Evolutionary conservation across 2,888 invertebrate genomes (phyloP), one percentile per base, ranked within the genome.

Genomic region (Prostheceraeus crozeri): DNA sequence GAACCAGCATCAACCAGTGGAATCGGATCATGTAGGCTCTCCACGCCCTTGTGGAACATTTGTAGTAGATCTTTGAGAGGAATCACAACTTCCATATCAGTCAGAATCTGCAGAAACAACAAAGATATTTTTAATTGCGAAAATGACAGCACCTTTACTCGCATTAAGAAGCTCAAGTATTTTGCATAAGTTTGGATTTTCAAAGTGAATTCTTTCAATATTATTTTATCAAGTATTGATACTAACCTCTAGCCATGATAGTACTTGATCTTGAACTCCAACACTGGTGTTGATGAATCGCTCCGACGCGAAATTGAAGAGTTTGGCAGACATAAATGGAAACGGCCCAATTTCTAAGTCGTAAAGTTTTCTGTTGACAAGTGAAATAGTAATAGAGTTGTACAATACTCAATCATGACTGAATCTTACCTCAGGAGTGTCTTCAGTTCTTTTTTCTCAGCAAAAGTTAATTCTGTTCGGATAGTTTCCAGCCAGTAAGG

Each of bases 401-500:
- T 8, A 33, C 8, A 8, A 33, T 8, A 10, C n/a, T 8, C 19
- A 11, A 59, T 8, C 10, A 28, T 14, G 14, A 4, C 21, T 53
- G 3, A 40, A 35, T 61, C 57, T 66, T 69, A 84, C 83, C 83
- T 82, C 35, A 85, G 79, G 30, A 88, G 83, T 64, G 87, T 84
- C 76, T 88, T 86, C 14, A 91, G 76, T 71, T 90, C 89, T 52
- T 82, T 79, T 40, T 89, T 78, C 70, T 89, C 91, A 73, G 88
- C 86, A 73, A 89, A 87, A 3, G 75, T 72, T 1, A 78, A 71
- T 58, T 78, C 77, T n/a, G 75, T 74, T 35, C 76, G 87, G 66
- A 98, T 89, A 0, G 93, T 89, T 76, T 94, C 93, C 85, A 98
- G 86, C 98, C 98, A 98, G 69, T 89, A 86, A 0, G 98, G 96